Evolutionary conservation across 2,888 invertebrate species (phyloP).

Genomic region (Scaptomyza caliginosa): DNA sequence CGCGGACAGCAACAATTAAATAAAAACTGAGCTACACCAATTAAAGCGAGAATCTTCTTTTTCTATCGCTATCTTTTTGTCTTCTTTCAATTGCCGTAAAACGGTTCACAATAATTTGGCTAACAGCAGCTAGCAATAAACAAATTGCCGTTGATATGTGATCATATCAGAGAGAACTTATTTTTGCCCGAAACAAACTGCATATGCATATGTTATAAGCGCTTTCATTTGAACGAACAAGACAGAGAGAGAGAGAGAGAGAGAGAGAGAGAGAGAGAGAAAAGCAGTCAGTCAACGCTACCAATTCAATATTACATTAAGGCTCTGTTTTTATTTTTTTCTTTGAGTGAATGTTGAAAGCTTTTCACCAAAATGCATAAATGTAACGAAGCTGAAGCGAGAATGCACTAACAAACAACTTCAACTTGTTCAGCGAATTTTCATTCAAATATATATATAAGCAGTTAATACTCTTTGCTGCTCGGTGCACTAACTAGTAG

Average conservation of each 20-base stretch:
- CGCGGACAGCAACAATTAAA: constrained; percentile 43
- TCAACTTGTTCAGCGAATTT: background rate
- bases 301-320: constrained; percentile 4
- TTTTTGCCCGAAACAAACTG: background rate
- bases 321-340: background rate
- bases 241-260: background rate
- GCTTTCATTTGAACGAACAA: background rate
- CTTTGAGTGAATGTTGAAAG: constrained; percentile 1
- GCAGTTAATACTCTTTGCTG: constrained; percentile 23
- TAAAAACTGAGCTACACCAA: constrained; percentile 50
- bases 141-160: background rate
- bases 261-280: background rate
- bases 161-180: background rate
- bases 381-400: background rate
- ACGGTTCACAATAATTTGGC: constrained; percentile 37
- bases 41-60: constrained; percentile 44
- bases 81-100: constrained; percentile 9
- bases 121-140: constrained; percentile 28
- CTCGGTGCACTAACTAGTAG: background rate
- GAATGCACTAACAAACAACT: constrained; percentile 16
- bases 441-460: constrained; percentile 22
- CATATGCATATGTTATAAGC: background rate
- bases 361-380: constrained; percentile 1
- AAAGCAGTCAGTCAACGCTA: background rate
- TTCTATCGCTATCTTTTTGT: background rate